phyloP scores from a whole-genome alignment of 2,113 vertebrate species.

The Tyto alba region DNA sequence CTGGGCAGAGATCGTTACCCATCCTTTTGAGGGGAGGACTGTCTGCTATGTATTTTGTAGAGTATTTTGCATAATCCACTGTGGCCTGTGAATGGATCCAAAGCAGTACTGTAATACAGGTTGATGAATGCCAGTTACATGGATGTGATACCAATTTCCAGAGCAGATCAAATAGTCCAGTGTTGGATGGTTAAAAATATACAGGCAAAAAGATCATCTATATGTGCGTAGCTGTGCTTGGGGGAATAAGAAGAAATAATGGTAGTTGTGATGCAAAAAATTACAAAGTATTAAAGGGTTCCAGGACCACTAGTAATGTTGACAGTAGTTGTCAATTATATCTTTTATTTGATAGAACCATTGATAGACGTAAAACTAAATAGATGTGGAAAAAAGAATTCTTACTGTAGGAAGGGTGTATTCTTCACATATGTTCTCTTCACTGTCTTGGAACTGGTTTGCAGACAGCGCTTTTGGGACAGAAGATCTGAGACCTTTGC shows the following conservation, averaged over 20 bases:
- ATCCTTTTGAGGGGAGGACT: not conserved
- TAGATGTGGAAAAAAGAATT: not conserved
- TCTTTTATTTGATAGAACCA: not conserved
- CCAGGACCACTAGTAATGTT: not conserved
- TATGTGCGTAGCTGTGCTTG: not conserved
- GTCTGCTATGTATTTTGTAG: not conserved
- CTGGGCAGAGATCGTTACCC: not conserved
- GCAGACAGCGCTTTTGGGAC: not conserved
- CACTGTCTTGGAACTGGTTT: not conserved
- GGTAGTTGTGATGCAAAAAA: not conserved
- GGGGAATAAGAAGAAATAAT: not conserved
- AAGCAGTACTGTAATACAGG: not conserved
- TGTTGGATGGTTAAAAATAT: not conserved
- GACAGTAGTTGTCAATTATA: not conserved
- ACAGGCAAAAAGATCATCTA: not conserved
- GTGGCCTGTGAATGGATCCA: not conserved
- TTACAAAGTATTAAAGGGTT: not conserved
- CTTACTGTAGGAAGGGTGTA: not conserved
- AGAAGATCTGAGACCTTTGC: not conserved
- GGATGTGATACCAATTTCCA: not conserved
- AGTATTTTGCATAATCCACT: not conserved
- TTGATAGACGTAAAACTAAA: not conserved
- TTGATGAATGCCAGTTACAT: not conserved
- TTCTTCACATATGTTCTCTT: not conserved
- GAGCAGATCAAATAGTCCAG: not conserved